phyloP scores from a whole-genome alignment of 53 echinoderm and acorn worm species.

The Echinometra lucunter region DNA sequence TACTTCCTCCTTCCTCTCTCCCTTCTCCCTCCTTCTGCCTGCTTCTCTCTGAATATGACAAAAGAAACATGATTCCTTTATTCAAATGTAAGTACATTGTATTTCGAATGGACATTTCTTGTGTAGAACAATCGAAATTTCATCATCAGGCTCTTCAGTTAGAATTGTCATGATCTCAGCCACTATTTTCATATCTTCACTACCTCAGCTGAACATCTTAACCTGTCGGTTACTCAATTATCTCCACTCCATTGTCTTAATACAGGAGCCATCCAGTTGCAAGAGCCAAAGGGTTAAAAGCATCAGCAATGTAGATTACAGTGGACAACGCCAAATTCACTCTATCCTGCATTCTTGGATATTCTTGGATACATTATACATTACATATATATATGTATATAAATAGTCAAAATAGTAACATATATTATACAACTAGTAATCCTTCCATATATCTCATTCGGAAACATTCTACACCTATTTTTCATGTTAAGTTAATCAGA shows the following conservation, averaged over 20 bases:
- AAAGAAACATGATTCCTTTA: neutral
- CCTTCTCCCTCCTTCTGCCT: neutral
- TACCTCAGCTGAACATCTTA: too few species aligned
- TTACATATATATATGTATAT: too few species aligned
- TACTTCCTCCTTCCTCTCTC: neutral
- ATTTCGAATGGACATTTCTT: neutral
- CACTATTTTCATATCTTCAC: neutral
- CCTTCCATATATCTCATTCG: neutral
- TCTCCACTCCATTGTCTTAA: too few species aligned
- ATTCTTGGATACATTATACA: too few species aligned
- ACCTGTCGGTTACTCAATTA: too few species aligned
- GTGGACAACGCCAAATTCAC: neutral
- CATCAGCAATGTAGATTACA: neutral
- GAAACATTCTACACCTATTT: neutral
- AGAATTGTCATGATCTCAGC: neutral
- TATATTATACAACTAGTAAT: neutral
- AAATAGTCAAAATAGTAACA: neutral
- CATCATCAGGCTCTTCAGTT: neutral
- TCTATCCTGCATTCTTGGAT: neutral
- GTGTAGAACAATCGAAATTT: neutral
- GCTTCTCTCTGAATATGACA: neutral
- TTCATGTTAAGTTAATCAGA: neutral
- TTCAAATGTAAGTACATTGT: slow-evolving; percentile 38
- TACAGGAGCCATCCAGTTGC: too few species aligned
- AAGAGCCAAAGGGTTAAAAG: too few species aligned